Percentiles rank a stretch among this genome's conserved stretches.
These are phyloP conservation scores for Sceloporus tristichus DNA, from an alignment of 2,113 vertebrate genomes.

Conservation along the genomic window DNA sequence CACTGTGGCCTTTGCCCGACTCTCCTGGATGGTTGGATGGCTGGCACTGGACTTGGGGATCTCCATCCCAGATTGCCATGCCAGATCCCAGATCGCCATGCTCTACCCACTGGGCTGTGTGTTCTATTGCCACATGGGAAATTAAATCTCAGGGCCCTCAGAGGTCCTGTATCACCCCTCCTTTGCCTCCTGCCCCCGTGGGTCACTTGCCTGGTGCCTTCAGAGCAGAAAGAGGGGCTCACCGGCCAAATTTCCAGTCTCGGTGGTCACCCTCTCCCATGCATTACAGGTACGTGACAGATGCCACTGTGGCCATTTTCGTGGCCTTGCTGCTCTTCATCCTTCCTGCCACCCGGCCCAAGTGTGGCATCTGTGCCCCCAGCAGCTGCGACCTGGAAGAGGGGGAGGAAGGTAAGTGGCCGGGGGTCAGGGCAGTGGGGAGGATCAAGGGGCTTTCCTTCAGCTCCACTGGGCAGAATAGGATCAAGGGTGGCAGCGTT, in stretches of 20 bases:
- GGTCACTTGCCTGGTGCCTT: not conserved
- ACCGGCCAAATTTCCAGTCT: not conserved
- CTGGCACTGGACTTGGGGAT: too few species aligned
- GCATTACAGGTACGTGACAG: constrained; percentile 85
- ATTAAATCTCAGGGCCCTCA: too few species aligned
- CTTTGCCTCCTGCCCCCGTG: not conserved
- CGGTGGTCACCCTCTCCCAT: not conserved
- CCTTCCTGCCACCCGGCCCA: constrained; percentile 87
- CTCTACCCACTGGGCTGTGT: too few species aligned
- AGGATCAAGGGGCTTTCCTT: not conserved
- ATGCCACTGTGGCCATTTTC: constrained; percentile 88
- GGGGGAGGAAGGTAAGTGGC: constrained; percentile 74
- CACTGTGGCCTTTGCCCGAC: too few species aligned
- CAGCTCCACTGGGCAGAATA: too few species aligned
- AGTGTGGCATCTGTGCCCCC: constrained; percentile 73
- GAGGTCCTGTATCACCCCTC: not conserved
- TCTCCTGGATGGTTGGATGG: too few species aligned
- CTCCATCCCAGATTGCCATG: too few species aligned
- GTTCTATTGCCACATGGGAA: not conserved
- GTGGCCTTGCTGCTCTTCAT: constrained; percentile 90
- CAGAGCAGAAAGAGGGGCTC: constrained; percentile 16
- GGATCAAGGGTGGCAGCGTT: not conserved
- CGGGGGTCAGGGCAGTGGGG: not conserved
- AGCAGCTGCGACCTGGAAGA: constrained; percentile 73
- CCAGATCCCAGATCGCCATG: too few species aligned